Conservation (phyloP, 2,113 vertebrate genomes). For the Marmota monax region DNA sequence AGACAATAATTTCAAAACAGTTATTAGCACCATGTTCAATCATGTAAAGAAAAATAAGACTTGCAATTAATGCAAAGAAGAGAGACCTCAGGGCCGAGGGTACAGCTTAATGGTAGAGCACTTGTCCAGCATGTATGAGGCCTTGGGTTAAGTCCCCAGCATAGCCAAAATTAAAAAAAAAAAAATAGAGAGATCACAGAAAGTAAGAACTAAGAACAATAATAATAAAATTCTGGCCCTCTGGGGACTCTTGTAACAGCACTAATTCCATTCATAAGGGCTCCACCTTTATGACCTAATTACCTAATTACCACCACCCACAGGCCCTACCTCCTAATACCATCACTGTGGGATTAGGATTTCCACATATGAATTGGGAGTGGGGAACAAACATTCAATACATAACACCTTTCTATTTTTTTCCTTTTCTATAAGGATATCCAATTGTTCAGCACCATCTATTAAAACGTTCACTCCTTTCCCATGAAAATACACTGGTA, state of each 20-base stretch:
- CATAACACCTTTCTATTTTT: not conserved
- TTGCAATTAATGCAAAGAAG: too few species aligned
- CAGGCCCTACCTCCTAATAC: not conserved
- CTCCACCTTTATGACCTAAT: not conserved
- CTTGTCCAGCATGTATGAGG: too few species aligned
- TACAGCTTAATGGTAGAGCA: too few species aligned
- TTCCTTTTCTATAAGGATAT: not conserved
- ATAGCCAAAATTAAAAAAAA: too few species aligned
- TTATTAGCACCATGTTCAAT: too few species aligned
- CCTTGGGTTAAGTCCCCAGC: too few species aligned
- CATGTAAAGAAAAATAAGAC: too few species aligned
- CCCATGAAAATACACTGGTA: not conserved
- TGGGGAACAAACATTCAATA: not conserved
- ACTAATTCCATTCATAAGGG: not conserved
- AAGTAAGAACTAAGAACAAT: too few species aligned
- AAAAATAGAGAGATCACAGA: too few species aligned
- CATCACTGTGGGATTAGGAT: not conserved
- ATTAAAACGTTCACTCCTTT: not conserved
- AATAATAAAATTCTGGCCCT: too few species aligned
- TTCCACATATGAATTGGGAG: not conserved
- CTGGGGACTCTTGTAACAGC: not conserved
- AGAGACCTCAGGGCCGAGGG: too few species aligned
- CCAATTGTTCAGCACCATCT: not conserved
- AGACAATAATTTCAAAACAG: too few species aligned
- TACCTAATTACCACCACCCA: not conserved